Percentiles rank a stretch among this genome's conserved stretches.
These are phyloP conservation scores for Leptopterna dolabrata DNA, from an alignment of 2,888 invertebrate species.

Conservation along the genomic window DNA sequence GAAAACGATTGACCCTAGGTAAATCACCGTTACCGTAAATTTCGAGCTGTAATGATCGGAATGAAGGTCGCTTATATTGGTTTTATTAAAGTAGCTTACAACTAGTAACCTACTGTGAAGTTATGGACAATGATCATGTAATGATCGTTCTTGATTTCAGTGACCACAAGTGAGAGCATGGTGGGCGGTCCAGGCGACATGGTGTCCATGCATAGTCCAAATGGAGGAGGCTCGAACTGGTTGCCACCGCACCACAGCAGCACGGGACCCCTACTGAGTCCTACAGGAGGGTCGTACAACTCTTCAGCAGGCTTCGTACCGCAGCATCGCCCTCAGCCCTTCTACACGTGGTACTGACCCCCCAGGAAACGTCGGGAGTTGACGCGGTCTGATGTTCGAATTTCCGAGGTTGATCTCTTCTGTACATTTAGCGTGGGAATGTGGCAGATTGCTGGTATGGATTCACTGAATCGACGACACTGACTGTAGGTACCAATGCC, in stretches of 20 bases:
- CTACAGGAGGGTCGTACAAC: conserved; percentile 61
- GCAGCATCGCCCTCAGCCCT: conserved; percentile 62
- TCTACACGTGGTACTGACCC: conserved; percentile 63
- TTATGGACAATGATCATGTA: too few relatives aligned
- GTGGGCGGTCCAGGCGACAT: conserved; percentile 61
- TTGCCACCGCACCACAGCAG: conserved; percentile 58
- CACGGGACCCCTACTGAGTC: conserved; percentile 60
- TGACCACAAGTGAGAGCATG: conserved; percentile 59
- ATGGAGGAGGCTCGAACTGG: conserved; percentile 60
- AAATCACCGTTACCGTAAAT: too few relatives aligned
- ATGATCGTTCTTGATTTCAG: background rate
- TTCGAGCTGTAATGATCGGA: too few relatives aligned
- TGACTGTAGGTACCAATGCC: too few relatives aligned
- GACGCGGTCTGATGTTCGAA: background rate
- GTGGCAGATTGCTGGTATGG: background rate
- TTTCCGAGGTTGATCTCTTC: background rate
- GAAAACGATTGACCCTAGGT: too few relatives aligned
- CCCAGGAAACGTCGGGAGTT: background rate
- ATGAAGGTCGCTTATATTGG: too few relatives aligned
- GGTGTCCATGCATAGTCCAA: conserved; percentile 62
- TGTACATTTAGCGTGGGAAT: background rate
- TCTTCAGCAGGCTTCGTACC: conserved; percentile 54
- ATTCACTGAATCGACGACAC: too few relatives aligned
- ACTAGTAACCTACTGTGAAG: too few relatives aligned
- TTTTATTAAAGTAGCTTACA: too few relatives aligned